A percentile compares a stretch with the other conserved stretches of the same genome.
These are phyloP conservation scores for Acyrthosiphon pisum DNA, from an alignment of 1,140 invertebrate species.

Conservation along the genomic window DNA sequence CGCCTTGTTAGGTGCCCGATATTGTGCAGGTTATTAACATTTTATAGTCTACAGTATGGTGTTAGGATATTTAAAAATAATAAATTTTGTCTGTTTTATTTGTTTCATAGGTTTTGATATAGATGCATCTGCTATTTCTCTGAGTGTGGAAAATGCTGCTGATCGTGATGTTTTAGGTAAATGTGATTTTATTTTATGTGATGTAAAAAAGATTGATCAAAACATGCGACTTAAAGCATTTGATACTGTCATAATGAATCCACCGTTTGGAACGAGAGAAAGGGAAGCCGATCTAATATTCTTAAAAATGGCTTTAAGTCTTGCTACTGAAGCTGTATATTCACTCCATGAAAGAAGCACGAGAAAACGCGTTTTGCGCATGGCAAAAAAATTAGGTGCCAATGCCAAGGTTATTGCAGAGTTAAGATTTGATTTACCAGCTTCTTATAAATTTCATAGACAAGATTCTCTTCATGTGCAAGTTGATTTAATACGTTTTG, in stretches of 20 bases:
- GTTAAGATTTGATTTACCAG: conserved; percentile 83
- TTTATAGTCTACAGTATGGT: conserved; percentile 60
- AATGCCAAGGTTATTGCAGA: conserved; percentile 83
- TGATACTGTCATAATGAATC: conserved; percentile 97
- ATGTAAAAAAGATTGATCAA: conserved; percentile 65
- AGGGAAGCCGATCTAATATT: conserved; percentile 89
- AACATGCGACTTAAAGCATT: conserved; percentile 75
- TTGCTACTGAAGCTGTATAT: conserved; percentile 81
- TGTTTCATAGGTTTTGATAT: conserved; percentile 80
- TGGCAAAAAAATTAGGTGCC: conserved; percentile 72
- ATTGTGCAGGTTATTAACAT: conserved; percentile 59
- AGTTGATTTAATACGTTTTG: conserved; percentile 88
- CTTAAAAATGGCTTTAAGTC: conserved; percentile 74
- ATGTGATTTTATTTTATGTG: conserved; percentile 77
- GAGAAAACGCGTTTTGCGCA: conserved; percentile 79
- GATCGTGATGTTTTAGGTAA: conserved; percentile 73
- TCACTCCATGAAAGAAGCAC: conserved; percentile 94
- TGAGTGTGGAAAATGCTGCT: conserved; percentile 74
- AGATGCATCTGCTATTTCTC: conserved; percentile 78
- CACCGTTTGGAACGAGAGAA: conserved; percentile 98
- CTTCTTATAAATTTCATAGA: conserved; percentile 91
- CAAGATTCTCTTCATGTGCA: conserved; percentile 84
- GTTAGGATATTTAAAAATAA: not conserved
- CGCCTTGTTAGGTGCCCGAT: conserved; percentile 74
- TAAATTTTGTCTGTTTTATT: not conserved